Base-by-base conservation (phyloP, 2,888 invertebrate genomes). In the Thysanoteuthis rhombus region DNA sequence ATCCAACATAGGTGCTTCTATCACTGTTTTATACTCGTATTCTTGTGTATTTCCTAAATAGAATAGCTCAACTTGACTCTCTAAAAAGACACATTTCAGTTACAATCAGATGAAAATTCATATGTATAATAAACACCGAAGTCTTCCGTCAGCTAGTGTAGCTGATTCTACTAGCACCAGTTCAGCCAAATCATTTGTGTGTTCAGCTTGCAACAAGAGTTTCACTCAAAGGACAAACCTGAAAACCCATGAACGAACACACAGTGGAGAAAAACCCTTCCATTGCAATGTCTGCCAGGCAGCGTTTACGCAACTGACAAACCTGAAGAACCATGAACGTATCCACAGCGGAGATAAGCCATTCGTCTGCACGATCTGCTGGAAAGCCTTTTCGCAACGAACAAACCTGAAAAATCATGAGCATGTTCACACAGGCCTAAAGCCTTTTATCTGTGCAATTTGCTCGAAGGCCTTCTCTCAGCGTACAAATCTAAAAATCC, bases 251-350 rank as follows among this genome's bases (percentile, higher is more conserved):
- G 52, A 45, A 45, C 45, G 92, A 4, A 92, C 92, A 47, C 92
- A 92, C 36, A 92, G n/a, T 19, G 92, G 92, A 52, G 92, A 92
- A 45, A 92, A 92, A 52, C 92, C 92, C 25, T 92, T 47, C 52
- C n/a, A 92, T 28, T 92, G 92, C 52, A n/a, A 19, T n/a, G 92
- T 92, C 19, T 92, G 92, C 38, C 19, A 47, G 92, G 52, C 45
- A 22, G 40, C 92, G 1, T 92, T 92, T 47, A 92, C 92, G 0
- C 92, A 92, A 45, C 42, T n/a, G 25, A 92, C 92, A 25, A 92
- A 92, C 52, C 36, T 92, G 25, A 92, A 45, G 19, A 47, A 47
- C 28, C 92, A 92, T 22, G 38, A 45, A 36, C 45, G 92, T n/a
- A 47, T 52, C 45, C 92, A 92, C 52, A 92, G 47, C 19, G 92